A percentile compares a stretch with the other conserved stretches of the same genome.
Evolutionary conservation across 2,888 invertebrate species (phyloP).

Genomic region (Macrophya alboannulata): DNA sequence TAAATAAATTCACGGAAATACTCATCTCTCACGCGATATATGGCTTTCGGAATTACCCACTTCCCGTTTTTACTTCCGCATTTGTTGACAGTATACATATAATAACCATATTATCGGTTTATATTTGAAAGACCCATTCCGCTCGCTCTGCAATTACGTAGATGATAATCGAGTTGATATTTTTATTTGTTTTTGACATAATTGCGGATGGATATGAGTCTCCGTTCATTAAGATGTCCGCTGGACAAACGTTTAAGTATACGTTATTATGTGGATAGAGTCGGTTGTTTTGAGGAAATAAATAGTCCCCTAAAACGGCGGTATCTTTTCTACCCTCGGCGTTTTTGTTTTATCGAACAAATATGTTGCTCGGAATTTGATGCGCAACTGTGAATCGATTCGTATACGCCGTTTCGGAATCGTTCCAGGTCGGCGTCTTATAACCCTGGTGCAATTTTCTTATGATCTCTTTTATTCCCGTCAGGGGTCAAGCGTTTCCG

Average conservation of each 20-base stretch:
- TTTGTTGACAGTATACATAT: background rate
- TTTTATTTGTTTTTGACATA: background rate
- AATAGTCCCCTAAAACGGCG: conserved; percentile 20
- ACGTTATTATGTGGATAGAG: conserved; percentile 23
- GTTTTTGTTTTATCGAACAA: conserved; percentile 48
- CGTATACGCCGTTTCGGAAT: background rate
- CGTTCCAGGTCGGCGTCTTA: conserved; percentile 4
- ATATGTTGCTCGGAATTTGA: conserved; percentile 27
- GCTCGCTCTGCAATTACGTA: conserved; percentile 21
- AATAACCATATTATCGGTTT: background rate
- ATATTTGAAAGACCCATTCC: background rate
- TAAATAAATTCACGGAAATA: conserved; percentile 24
- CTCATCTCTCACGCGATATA: conserved; percentile 37
- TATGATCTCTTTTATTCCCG: background rate
- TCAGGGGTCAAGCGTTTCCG: background rate
- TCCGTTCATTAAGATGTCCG: background rate
- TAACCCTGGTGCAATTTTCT: background rate
- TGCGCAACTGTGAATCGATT: conserved; percentile 36
- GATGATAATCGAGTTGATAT: conserved; percentile 18
- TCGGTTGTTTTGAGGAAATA: background rate
- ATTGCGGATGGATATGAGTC: background rate
- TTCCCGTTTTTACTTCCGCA: conserved; percentile 19
- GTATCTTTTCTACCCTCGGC: background rate
- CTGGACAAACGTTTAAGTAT: background rate
- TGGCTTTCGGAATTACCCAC: conserved; percentile 13